Evolutionary conservation across 2,797 vertebrate genomes (phyloP), one percentile per base, ranked within the genome.

Genomic region (Hapalemur alaotrensis): DNA sequence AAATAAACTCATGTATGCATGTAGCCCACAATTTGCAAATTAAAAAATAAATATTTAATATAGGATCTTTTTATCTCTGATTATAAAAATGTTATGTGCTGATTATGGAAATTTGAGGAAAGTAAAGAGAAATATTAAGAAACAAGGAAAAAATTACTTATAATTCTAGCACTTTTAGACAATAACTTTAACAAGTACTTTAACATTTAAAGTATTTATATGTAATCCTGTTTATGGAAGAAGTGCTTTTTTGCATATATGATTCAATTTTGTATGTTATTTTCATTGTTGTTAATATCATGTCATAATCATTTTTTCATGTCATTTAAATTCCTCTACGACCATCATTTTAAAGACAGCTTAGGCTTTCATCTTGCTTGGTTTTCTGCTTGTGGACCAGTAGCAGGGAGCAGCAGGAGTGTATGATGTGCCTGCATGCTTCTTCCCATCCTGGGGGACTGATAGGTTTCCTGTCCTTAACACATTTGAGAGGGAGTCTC

Each of bases 161-260:
- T 54, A 35, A 93, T 84, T 91, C 30, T 7, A 88, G 91, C 78
- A 87, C 67, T 41, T 88, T n/a, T 41, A 92, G 46, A 46, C 14
- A 78, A 4, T 46, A 43, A 14, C 48, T 32, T 0, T 38, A 38
- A 38, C 38, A 38, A 38, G 38, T 38, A 38, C 38, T 38, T 43
- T 79, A 43, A 67, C 23, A 22, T 32, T 88, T 23, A 25, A 82
- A 67, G 65, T 50, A 46, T 32, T 84, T 35, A 11, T 95, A 0
- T 61, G 22, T 69, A 12, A 61, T 80, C 25, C 23, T 84, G 82
- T 32, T 25, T n/a, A 23, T 2, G 23, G 7, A 4, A 8, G 32
- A 12, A 17, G 41, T 93, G n/a, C 30, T 83, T 69, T 72, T 72
- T 69, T 79, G 13, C 23, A 32, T 70, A 13, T 14, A 41, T 63